Base-by-base conservation (phyloP, 2,113 vertebrate species). In the Chamaea fasciata region DNA sequence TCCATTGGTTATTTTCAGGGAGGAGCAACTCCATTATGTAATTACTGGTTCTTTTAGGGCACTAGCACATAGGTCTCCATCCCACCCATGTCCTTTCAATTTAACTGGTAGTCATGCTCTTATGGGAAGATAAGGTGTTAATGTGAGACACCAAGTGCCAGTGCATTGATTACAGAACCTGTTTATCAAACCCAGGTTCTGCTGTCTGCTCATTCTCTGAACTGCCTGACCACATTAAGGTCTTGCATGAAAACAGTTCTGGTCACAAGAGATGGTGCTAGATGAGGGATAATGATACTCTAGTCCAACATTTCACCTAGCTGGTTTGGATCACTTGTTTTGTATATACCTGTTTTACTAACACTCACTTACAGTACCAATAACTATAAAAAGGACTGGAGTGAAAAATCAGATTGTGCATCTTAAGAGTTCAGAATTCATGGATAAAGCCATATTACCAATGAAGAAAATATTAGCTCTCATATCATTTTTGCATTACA, bases 1-100 rank as follows among this genome's bases (percentile, higher is more conserved):
- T 84, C 77, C 42, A 84, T 57, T 67, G 79, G 87, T 96, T 95
- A 78, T 93, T 93, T 93, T 70, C 88, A 92, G 92, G 95, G 85
- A 96, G 94, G 88, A 93, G 86, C 68, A 76, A 69, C 41, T 57
- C 24, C 10, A 60, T 96, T 92, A 85, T 65, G 75, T 77, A 94
- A 95, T 79, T 71, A 57, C 39, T 83, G 17, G 6, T 80, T 46
- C 86, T 93, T 93, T 87, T 37, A 92, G 91, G 92, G 92, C 92
- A 93, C n/a, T 90, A 90, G 88, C 50, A 90, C 82, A 80, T 15
- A 94, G 60, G 73, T 94, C 73, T 94, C 76, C 60, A 87, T 92
- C 64, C 69, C 60, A 94, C 60, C 69, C 47, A 81, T 68, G 47
- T 70, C 63, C 52, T 95, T 93, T 83, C 77, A 75, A 64, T 78